Base-by-base conservation (phyloP, 37 sponge, comb jelly and placozoan species). In the Sycon ciliatum region DNA sequence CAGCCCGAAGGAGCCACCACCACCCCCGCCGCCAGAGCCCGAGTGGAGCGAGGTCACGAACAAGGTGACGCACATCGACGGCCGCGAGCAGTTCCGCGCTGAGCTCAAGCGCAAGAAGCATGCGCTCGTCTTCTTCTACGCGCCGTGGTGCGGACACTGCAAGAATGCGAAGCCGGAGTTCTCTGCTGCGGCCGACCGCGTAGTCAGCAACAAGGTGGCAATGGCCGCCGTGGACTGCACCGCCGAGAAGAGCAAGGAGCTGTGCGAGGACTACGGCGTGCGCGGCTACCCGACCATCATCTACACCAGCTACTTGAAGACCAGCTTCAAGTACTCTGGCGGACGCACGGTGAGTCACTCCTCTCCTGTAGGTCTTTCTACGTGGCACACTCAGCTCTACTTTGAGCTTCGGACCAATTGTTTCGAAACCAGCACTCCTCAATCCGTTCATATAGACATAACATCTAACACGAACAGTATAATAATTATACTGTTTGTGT, bases 121-220 rank as follows among this genome's bases (percentile, higher is more conserved):
- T 57, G 56, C 77, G 2, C 72, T 93, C 68, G 90, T 93, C 67
- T 86, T 93, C 87, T 93, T 93, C 80, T 93, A 93, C 46, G 90
- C 95, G 16, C 95, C 95, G 0, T 92, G 91, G 91, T 92, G 93
- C 69, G 93, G 93, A 26, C 93, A 92, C 64, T 92, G 93, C 60
- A 92, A 92, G 74, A 80, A 75, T 1, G 88, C 93, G 24, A 92
- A 92, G 62, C 93, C 93, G 42, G 78, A 87, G 76, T 92, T 73
- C 58, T 73, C 69, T 0, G 39, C 33, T 40, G 86, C 93, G 28
- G 93, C 93, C 9, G 79, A 80, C 28, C 39, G 5, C 2, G 67
- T 92, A 18, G 31, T 9, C 27, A 24, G 26, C 9, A 22, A 60
- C 9, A 60, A 92, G 69, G 77, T 67, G 2, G 61, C 78, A 2